Conservation (phyloP, 2,888 invertebrate species). For the Macrophya annulata region DNA sequence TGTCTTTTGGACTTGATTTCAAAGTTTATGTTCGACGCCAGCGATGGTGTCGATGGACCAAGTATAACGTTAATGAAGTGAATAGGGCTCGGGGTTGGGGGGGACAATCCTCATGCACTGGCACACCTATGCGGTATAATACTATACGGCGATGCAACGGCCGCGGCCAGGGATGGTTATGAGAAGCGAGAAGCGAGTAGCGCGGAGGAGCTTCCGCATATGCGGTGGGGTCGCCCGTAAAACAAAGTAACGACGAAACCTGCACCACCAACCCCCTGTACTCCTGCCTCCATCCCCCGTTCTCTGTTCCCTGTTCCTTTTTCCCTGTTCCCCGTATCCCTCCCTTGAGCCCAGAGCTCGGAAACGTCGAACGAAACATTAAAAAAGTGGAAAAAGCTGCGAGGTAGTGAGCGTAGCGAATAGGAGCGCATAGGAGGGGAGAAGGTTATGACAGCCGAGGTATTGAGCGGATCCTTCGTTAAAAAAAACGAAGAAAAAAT, state of each 20-base stretch:
- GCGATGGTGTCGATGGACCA: neutral
- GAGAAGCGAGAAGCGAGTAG: neutral
- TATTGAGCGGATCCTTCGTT: constrained; percentile 79
- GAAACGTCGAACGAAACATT: constrained; percentile 79
- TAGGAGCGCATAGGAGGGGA: constrained; percentile 62
- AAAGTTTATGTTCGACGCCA: neutral
- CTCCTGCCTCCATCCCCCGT: constrained; percentile 50
- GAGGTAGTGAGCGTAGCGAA: constrained; percentile 60
- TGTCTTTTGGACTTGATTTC: neutral
- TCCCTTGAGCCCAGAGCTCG: constrained; percentile 65
- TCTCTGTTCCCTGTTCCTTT: constrained; percentile 49
- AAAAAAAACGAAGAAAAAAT: constrained; percentile 76
- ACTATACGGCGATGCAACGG: neutral
- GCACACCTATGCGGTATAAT: constrained; percentile 9
- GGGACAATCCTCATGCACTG: neutral
- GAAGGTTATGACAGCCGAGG: constrained; percentile 78
- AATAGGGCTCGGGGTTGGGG: neutral
- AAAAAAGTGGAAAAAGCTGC: constrained; percentile 75
- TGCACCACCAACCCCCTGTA: constrained; percentile 72
- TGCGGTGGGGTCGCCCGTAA: constrained; percentile 72
- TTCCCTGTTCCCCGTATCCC: constrained; percentile 27
- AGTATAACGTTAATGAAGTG: neutral
- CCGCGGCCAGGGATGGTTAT: neutral
- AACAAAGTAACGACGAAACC: constrained; percentile 78
- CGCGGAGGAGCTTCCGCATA: constrained; percentile 24